A percentile compares a stretch with the other conserved stretches of the same genome.
These are phyloP conservation scores for Charaxes varanes DNA, from an alignment of 1,140 invertebrate genomes.

Conservation along the genomic window DNA sequence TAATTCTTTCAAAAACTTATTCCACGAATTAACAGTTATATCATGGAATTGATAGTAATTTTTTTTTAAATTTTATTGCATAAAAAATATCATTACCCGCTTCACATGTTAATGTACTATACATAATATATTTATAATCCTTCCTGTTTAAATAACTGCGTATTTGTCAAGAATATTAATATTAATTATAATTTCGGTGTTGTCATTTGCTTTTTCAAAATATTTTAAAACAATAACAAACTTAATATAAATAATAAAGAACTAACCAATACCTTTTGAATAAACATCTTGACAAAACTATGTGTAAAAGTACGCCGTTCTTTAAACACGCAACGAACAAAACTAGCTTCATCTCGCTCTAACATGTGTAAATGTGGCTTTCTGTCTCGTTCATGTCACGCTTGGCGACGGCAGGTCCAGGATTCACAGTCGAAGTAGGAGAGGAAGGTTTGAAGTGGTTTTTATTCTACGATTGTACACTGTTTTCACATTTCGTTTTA, in stretches of 20 bases:
- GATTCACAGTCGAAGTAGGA: conserved; percentile 63
- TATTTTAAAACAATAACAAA: too few species aligned
- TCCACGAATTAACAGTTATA: too few species aligned
- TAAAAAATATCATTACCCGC: not conserved
- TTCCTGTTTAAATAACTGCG: too few species aligned
- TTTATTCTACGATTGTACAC: conserved; percentile 33
- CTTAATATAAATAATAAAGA: too few species aligned
- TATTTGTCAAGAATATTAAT: too few species aligned
- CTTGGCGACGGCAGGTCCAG: conserved; percentile 56
- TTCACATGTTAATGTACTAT: too few species aligned
- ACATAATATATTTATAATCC: too few species aligned
- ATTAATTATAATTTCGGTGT: too few species aligned
- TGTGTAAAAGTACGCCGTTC: not conserved
- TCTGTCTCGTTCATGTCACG: conserved; percentile 61
- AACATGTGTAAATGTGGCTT: conserved; percentile 69
- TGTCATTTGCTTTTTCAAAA: too few species aligned
- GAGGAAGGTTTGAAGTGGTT: conserved; percentile 64
- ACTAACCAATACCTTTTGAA: too few species aligned
- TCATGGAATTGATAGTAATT: not conserved
- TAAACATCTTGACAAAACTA: too few species aligned
- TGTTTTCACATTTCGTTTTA: conserved; percentile 21
- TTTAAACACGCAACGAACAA: conserved; percentile 9
- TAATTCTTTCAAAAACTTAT: too few species aligned
- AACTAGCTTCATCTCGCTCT: conserved; percentile 56
- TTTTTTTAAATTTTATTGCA: not conserved